A percentile compares a stretch with the other conserved stretches of the same genome.
phyloP scores from a whole-genome alignment of 2,888 invertebrate species.

The Arrhopalites spinosus region DNA sequence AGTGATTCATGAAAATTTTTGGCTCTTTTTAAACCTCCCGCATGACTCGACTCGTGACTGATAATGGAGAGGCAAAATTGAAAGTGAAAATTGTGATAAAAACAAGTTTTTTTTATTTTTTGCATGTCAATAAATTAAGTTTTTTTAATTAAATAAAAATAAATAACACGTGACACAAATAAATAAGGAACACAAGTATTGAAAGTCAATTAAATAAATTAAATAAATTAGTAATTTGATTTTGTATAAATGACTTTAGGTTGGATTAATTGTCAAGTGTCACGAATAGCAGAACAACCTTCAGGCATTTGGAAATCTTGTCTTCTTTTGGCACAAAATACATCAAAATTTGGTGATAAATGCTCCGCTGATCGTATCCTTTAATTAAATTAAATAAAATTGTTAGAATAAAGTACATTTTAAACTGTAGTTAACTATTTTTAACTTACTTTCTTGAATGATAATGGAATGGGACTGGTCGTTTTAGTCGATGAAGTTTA shows the following conservation, averaged over 20 bases:
- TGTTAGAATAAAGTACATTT: neutral
- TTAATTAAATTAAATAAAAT: neutral
- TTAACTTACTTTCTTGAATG: conserved; percentile 2
- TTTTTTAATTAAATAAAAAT: no score
- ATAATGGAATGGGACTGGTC: conserved; percentile 2
- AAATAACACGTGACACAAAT: no score
- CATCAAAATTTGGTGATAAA: conserved; percentile 11
- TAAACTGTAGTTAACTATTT: neutral
- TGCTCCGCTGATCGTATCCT: conserved; percentile 23
- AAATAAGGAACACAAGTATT: no score
- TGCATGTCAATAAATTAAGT: neutral
- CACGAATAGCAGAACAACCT: neutral
- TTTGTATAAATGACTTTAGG: neutral
- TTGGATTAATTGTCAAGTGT: no score
- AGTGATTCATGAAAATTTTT: no score
- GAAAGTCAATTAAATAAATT: neutral
- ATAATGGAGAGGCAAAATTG: neutral
- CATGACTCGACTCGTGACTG: no score
- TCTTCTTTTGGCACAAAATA: conserved; percentile 1
- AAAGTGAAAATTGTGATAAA: neutral
- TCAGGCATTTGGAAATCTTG: conserved; percentile 23
- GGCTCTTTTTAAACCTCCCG: no score
- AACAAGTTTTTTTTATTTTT: neutral
- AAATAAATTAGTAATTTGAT: neutral
- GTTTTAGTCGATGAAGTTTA: neutral